Percentiles rank a stretch among this genome's conserved stretches.
Evolutionary conservation across 2,888 invertebrate genomes (phyloP).

Genomic region (Spilarctia lutea): DNA sequence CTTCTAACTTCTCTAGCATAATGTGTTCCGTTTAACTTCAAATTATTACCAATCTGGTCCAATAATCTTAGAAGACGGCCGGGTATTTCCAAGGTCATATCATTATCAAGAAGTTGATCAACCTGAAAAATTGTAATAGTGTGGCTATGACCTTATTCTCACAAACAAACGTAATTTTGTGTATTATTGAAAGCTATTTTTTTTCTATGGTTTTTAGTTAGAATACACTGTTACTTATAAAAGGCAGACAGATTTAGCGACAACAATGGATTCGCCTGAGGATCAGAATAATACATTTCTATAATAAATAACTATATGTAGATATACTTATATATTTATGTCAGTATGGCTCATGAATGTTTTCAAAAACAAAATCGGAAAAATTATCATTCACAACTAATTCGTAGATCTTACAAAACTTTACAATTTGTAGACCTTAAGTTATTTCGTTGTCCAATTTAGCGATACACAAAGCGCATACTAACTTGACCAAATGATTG

Average conservation of each 20-base stretch:
- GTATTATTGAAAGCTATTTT: no score
- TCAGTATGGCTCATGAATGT: no score
- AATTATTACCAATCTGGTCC: slow-evolving; percentile 67
- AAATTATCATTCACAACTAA: not conserved
- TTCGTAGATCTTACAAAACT: no score
- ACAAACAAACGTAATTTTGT: no score
- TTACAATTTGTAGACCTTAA: not conserved
- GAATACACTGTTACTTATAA: no score
- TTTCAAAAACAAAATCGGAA: no score
- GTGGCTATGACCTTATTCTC: not conserved
- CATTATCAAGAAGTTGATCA: slow-evolving; percentile 63
- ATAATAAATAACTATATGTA: no score
- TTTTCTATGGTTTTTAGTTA: no score
- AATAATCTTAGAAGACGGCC: slow-evolving; percentile 69
- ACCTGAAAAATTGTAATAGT: slow-evolving; percentile 59
- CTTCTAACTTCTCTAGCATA: slow-evolving; percentile 59
- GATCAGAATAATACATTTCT: no score
- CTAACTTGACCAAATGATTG: slow-evolving; percentile 70
- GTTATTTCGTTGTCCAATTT: not conserved
- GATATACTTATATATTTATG: no score
- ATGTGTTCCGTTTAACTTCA: slow-evolving; percentile 64
- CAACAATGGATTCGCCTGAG: no score
- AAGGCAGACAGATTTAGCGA: no score
- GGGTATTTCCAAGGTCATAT: slow-evolving; percentile 67
- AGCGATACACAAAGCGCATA: not conserved